Evolutionary conservation across 2,888 invertebrate species (phyloP), one percentile per base, ranked within the genome.

Genomic region (Panorpa germanica): DNA sequence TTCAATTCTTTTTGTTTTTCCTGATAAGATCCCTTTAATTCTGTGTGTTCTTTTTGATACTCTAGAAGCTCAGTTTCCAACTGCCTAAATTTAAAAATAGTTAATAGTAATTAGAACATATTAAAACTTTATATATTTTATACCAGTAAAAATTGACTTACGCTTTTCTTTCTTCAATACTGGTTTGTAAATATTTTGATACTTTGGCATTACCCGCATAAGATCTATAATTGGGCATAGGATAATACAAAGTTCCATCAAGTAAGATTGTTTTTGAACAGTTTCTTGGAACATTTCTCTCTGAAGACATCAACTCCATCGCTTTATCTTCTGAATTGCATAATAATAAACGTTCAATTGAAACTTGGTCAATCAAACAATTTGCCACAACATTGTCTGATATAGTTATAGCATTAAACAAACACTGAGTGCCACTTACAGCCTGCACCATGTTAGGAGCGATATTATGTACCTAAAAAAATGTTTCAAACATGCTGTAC

Each of bases 321-420:
- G 88, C 88, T 37, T 68, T 65, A 6, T 63, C 59, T 54, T 50
- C 46, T 17, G 44, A 41, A 13, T 47, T 45, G 35, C 90, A 76
- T 13, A 93, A 59, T 33, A 91, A 55, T 17, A 83, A 63, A 27
- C 61, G 61, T 55, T 93, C 91, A 29, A 85, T 57, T 25, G 53
- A 50, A 7, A 63, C 42, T 45, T 72, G 73, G 58, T 93, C 91
- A 32, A 93, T 77, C 17, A 93, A 61, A 46, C 69, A 75, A 59
- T 93, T 93, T 40, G 71, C 67, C 2, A 90, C 70, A 9, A 82
- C 67, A 0, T 77, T 66, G 56, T 88, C 74, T 4, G 62, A 52
- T 32, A 85, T 68, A 35, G 69, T 65, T 32, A 93, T 60, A 35
- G 73, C 61, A 43, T 83, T 70, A 29, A 81, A 61, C 9, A 90